Percentiles rank a stretch among this genome's conserved stretches.
These are phyloP conservation scores for Todiramphus saurophagus DNA, from an alignment of 2,113 vertebrate species.

Conservation along the genomic window DNA sequence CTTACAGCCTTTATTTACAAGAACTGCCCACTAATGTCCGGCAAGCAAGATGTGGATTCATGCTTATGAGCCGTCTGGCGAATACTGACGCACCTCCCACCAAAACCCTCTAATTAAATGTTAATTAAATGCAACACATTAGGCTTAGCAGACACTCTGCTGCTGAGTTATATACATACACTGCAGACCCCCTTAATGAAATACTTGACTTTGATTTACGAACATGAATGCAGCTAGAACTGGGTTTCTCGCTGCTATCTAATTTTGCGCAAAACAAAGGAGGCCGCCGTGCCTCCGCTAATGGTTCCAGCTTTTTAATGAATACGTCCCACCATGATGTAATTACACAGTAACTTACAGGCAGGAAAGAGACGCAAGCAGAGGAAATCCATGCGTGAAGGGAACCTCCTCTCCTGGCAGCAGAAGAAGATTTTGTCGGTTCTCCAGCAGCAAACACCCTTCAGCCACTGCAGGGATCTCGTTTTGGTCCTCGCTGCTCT, in stretches of 20 bases:
- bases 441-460: neutral
- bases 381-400: neutral
- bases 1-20: neutral
- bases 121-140: constrained; percentile 67
- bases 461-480: neutral
- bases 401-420: constrained; percentile 12
- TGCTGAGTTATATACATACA: constrained; percentile 63
- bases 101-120: constrained; percentile 54
- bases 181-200: constrained; percentile 61
- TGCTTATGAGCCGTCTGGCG: neutral
- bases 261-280: constrained; percentile 47
- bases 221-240: constrained; percentile 21
- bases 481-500: neutral
- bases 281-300: neutral
- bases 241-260: neutral
- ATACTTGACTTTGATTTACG: constrained; percentile 64
- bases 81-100: constrained; percentile 14
- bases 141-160: constrained; percentile 48
- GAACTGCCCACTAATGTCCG: neutral
- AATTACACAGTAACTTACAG: constrained; percentile 30
- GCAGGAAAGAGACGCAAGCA: neutral
- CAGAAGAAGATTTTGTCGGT: neutral
- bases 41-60: neutral
- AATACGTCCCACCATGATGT: constrained; percentile 17
- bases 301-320: constrained; percentile 52